Evolutionary conservation across 2,888 invertebrate species (phyloP).

Genomic region (Drosophila antonietae): DNA sequence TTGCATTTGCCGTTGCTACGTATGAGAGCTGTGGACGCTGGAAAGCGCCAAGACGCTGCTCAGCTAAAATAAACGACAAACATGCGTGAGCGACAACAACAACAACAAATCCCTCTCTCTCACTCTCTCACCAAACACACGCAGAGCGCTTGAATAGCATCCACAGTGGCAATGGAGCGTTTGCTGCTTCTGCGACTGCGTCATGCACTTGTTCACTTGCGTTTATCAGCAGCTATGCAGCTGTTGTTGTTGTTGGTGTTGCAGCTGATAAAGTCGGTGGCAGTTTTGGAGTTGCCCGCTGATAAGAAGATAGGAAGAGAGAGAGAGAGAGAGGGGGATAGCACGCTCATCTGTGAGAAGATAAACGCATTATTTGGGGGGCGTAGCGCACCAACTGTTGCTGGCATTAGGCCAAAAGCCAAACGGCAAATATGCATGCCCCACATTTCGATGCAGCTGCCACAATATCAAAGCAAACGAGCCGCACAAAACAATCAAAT

Average conservation of each 20-base stretch:
- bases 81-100: conserved; percentile 31
- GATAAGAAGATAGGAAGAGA: conserved; percentile 29
- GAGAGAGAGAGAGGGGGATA: background rate
- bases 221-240: conserved; percentile 46
- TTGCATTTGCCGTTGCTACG: conserved; percentile 8
- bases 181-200: conserved; percentile 62
- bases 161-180: conserved; percentile 44
- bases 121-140: conserved; percentile 7
- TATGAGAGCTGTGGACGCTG: conserved; percentile 57
- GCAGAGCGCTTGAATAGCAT: conserved; percentile 16
- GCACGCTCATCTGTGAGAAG: conserved; percentile 23
- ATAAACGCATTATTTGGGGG: conserved; percentile 18
- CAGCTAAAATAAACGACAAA: conserved; percentile 17
- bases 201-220: conserved; percentile 63
- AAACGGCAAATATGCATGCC: conserved; percentile 44
- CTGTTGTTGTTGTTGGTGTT: conserved; percentile 24
- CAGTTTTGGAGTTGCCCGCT: conserved; percentile 46
- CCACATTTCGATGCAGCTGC: conserved; percentile 41
- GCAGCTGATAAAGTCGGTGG: conserved; percentile 45
- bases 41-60: conserved; percentile 33
- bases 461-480: conserved; percentile 33
- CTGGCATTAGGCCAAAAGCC: conserved; percentile 51
- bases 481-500: conserved; percentile 37
- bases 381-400: conserved; percentile 46
- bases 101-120: conserved; percentile 18